Evolutionary conservation across 2,888 invertebrate genomes (phyloP), one percentile per base, ranked within the genome.

Genomic region (Noctua janthina): DNA sequence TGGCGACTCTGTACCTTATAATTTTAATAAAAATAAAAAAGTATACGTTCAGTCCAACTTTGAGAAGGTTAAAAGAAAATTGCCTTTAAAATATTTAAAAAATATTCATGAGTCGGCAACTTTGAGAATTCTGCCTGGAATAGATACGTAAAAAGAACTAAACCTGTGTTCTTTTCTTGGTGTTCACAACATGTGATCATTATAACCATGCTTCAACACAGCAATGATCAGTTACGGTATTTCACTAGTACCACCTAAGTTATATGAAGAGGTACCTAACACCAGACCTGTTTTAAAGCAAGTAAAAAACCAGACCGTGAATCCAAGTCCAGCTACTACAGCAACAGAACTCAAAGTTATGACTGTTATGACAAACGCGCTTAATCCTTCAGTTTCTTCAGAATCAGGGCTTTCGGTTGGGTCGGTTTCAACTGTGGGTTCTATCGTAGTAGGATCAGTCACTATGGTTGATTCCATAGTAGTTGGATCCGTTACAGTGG

Each of bases 221-320:
- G 39, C 15, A 15, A 23, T 83, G n/a, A 43, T 2, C 3, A 13
- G 13, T 78, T 84, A 81, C n/a, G 87, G 86, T 54, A 82, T n/a
- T 73, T 89, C 82, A 62, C 43, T 71, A 8, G 35, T 29, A n/a
- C 46, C 68, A 72, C 70, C 76, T 51, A 82, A 56, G 69, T 80
- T 78, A 51, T 90, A 89, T 11, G 79, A 56, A 51, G 54, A 68
- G 35, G 82, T 64, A 35, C 75, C 77, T 39, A 83, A 51, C 20
- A 84, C 69, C 17, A 85, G 7, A 35, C 79, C 73, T 15, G 73
- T 83, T 46, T 79, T 77, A 51, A 85, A 81, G 56, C 78, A 87
- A 39, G 59, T 46, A 20, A 81, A 68, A 43, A 76, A 83, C 87
- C 89, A 85, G 8, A 79, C 46, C 4, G 56, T 49, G 59, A 82